Base-by-base conservation (phyloP, 1,140 invertebrate genomes). In the Acyrthosiphon pisum region DNA sequence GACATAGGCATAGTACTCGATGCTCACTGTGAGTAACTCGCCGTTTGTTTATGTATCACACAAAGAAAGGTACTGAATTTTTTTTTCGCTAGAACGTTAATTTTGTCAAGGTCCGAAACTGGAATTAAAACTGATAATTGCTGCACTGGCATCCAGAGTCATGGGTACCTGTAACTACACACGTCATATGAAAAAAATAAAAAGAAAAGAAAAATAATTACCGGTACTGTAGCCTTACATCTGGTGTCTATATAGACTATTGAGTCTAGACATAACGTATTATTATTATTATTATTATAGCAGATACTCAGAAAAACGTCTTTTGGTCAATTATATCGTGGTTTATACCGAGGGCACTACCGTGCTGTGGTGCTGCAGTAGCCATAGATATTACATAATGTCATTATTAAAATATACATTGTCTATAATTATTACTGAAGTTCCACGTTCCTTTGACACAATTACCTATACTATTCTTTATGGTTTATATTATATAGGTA, bases 181-280 rank as follows among this genome's bases (percentile, higher is more conserved):
- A 76, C 60, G 60, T 76, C 30, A n/a, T n/a, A 76, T 68, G 30
- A 68, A 68, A n/a, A 68, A 68, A 60, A n/a, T n/a, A n/a, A n/a
- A n/a, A n/a, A n/a, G n/a, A 68, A 68, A 26, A 56, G 56, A 56
- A n/a, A 76, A 76, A 76, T 76, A 76, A 76, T 76, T 76, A 76
- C 60, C 30, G n/a, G 60, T n/a, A 76, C 60, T 76, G 60, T n/a
- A n/a, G n/a, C 60, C 60, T 76, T 76, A 14, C 60, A 76, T n/a
- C 60, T 76, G 60, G 60, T 76, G 60, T n/a, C 30, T 76, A 76
- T 76, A 76, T n/a, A 76, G 30, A 35, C 60, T 76, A 76, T n/a
- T n/a, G 60, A 76, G 60, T 76, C 60, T 76, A 76, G 60, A 76
- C 60, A 76, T n/a, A 76, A 76, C 60, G n/a, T 76, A 76, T 76